Evolutionary conservation across 2,888 invertebrate genomes (phyloP), one percentile per base, ranked within the genome.

Genomic region (Trichopoda pennipes): DNA sequence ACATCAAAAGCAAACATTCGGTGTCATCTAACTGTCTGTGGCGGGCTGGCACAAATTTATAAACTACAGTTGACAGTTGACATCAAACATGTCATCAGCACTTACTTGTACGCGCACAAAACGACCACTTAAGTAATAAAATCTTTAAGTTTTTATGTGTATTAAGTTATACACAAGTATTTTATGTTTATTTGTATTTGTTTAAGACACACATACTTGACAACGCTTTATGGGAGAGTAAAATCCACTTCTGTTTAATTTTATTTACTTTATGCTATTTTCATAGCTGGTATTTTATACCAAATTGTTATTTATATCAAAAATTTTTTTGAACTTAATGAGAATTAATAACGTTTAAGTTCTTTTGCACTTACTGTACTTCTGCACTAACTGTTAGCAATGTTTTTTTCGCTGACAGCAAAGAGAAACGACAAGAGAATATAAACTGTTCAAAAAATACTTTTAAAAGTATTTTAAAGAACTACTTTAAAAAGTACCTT

Each of bases 81-180:
- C 64, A 60, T 42, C 77, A 70, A 77, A 56, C 47, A 77, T 77
- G 38, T 38, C 69, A 70, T 21, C 74, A 61, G 8, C 63, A 61
- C 32, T 35, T 32, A 60, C 35, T 58, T n/a, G n/a, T n/a, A n/a
- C n/a, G 35, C 60, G 61, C 44, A 14, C 44, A 16, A 55, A 28
- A 2, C 2, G 66, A 44, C 63, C 35, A 69, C 61, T 69, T 69
- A 9, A 63, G 42, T 42, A n/a, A 14, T 42, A 51, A 35, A 60
- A 60, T 19, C 19, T 17, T 32, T 10, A n/a, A 42, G 16, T 60
- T 42, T n/a, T 8, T n/a, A n/a, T 44, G 16, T 49, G 47, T 49
- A 28, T 28, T 28, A 8, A 49, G 10, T 19, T 7, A 49, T 7
- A 19, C 0, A 17, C 1, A 7, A 44, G n/a, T 44, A n/a, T 49